These are phyloP conservation scores for Vultur gryphus DNA, from an alignment of 2,797 vertebrate genomes.

Conservation along the genomic window DNA sequence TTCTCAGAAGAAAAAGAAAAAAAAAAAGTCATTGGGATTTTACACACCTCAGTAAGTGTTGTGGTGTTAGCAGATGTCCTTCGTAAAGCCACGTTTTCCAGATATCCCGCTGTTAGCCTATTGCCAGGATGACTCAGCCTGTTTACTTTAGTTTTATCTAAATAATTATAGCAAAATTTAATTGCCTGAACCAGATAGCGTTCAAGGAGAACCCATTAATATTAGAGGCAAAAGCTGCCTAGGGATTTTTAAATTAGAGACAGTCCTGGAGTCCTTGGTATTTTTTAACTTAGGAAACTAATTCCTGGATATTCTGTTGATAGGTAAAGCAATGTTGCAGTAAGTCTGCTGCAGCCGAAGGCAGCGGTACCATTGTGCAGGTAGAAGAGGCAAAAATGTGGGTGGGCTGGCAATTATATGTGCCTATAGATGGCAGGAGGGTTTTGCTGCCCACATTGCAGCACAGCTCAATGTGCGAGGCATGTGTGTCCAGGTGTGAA, in stretches of 20 bases:
- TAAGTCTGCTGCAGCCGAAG: background rate
- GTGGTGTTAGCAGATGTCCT: conserved; percentile 34
- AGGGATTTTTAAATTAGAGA: background rate
- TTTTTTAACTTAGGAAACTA: background rate
- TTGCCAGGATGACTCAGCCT: conserved; percentile 47
- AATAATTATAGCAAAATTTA: conserved; percentile 55
- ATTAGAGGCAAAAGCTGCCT: conserved; percentile 13
- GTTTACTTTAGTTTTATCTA: conserved; percentile 51
- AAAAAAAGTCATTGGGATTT: background rate
- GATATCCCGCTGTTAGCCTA: background rate
- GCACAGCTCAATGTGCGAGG: background rate
- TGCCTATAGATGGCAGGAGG: background rate
- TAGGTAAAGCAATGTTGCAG: background rate
- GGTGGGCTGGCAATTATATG: background rate
- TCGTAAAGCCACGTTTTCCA: conserved; percentile 8
- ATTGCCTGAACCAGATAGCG: conserved; percentile 25
- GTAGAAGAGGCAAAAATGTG: background rate
- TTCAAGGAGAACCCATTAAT: conserved; percentile 48
- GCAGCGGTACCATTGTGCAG: background rate
- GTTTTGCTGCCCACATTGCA: background rate
- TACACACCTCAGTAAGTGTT: conserved; percentile 2
- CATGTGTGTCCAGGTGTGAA: background rate
- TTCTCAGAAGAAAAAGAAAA: background rate
- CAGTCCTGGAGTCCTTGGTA: background rate
- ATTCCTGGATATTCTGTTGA: background rate